Evolutionary conservation across 2,797 vertebrate species (phyloP), one percentile per base, ranked within the genome.

Genomic region (Meda fulgida): DNA sequence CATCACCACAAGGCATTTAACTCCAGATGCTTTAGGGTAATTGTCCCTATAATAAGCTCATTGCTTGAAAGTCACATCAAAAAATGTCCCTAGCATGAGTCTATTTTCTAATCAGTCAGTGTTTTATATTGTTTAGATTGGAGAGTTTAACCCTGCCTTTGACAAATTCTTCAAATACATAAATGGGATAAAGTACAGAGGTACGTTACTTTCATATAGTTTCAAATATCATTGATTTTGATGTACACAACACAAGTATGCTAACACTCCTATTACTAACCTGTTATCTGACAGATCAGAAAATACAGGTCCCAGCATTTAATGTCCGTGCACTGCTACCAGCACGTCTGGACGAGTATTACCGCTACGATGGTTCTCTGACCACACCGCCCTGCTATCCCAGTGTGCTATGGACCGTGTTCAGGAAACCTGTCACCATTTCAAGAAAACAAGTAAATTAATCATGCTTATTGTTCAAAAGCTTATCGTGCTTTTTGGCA

Each of bases 341-440:
- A 2, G 69, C 89, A 11, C 94, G 87, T 38, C 89, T 97, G 86
- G 94, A 96, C 16, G 96, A 99, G 85, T 99, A 96, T 87, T 99
- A 97, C 82, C 97, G 96, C 80, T 99, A 99, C 0, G 93, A 96
- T 18, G 98, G 98, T 5, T 99, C 98, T 31, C 93, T 99, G 91
- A 99, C 98, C 0, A 98, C 98, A 1, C 98, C 98, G 16, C 98
- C 98, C 0, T 99, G 98, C 91, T 96, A 96, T 89, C 97, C 97
- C 0, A 98, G 96, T 0, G 98, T 99, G 76, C 93, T 98, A 87
- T 99, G 98, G 98, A 99, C 97, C 0, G 91, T 99, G 34, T 99
- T 99, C 92, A 94, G 94, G 87, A 96, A 96, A 43, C 93, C 94
- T 0, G 92, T 99, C 18, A 95, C 95, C 34, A 94, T 99, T 87